Evolutionary conservation across 2,888 invertebrate genomes (phyloP).

Genomic region (Stomorhina lunata): DNA sequence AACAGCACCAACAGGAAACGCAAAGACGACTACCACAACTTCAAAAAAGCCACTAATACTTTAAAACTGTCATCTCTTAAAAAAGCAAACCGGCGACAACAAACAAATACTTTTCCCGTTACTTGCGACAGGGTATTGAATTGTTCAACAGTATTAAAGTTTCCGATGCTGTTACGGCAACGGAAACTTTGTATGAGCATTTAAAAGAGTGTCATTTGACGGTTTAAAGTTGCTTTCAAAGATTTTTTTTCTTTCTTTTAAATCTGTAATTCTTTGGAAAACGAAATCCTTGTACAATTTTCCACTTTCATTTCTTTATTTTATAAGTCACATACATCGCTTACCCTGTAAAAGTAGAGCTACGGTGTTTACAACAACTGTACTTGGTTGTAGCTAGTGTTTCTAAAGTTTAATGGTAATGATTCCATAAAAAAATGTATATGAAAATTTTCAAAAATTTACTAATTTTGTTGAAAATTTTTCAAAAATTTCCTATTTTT

Average conservation of each 20-base stretch:
- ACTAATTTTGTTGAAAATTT: neutral
- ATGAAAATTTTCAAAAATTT: too few relatives aligned
- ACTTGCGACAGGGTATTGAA: neutral
- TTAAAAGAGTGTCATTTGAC: slow-evolving; percentile 39
- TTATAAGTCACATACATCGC: neutral
- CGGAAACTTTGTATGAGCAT: neutral
- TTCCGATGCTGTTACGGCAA: neutral
- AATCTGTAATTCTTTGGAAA: neutral
- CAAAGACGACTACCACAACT: slow-evolving; percentile 10
- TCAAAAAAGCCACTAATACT: slow-evolving; percentile 23
- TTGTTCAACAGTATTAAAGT: slow-evolving; percentile 13
- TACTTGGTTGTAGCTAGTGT: too few relatives aligned
- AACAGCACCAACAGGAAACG: neutral
- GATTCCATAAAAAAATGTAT: too few relatives aligned
- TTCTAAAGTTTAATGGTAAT: too few relatives aligned
- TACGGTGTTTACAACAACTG: too few relatives aligned
- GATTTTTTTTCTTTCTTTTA: neutral
- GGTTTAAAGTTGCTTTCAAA: slow-evolving; percentile 8
- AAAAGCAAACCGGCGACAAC: slow-evolving; percentile 27
- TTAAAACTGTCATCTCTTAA: slow-evolving; percentile 13
- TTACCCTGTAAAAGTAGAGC: too few relatives aligned
- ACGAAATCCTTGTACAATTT: neutral
- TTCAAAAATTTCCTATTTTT: too few relatives aligned
- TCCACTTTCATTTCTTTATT: slow-evolving; percentile 17
- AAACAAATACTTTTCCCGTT: slow-evolving; percentile 18